These are phyloP conservation scores for Falcaria lacertinaria DNA, from an alignment of 2,888 invertebrate species.

Conservation along the genomic window DNA sequence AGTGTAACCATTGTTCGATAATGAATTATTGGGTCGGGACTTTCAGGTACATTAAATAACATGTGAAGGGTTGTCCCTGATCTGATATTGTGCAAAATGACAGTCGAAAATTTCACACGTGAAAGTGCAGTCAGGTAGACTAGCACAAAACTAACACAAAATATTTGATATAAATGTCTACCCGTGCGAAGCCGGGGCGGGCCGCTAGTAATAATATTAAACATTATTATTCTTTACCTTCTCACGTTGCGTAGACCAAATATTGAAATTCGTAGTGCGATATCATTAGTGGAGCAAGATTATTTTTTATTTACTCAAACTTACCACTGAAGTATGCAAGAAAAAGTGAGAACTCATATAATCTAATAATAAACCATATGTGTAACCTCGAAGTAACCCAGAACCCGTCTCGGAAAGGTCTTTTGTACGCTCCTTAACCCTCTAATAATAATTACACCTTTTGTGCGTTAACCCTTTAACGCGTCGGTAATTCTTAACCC, in stretches of 20 bases:
- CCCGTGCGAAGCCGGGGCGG: no score
- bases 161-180: no score
- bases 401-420: constrained; percentile 48
- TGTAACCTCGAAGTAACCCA: constrained; percentile 61
- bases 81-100: constrained; percentile 56
- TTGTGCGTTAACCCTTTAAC: constrained; percentile 75
- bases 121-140: constrained; percentile 62
- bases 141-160: constrained; percentile 7
- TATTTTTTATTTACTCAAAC: no score
- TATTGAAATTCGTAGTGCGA: no score
- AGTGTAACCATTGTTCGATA: constrained; percentile 71
- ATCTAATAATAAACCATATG: constrained; percentile 38
- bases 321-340: constrained; percentile 1
- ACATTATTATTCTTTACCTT: no score
- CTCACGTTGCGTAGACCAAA: no score
- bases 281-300: no score
- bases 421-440: constrained; percentile 62
- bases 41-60: constrained; percentile 77
- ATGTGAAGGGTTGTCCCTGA: constrained; percentile 69
- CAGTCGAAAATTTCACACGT: constrained; percentile 70
- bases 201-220: no score
- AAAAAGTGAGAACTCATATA: constrained; percentile 13
- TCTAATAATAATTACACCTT: constrained; percentile 72
- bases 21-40: constrained; percentile 78
- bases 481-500: constrained; percentile 69